These are phyloP conservation scores for Sinonovacula constricta DNA, from an alignment of 1,140 invertebrate species.

Conservation along the genomic window DNA sequence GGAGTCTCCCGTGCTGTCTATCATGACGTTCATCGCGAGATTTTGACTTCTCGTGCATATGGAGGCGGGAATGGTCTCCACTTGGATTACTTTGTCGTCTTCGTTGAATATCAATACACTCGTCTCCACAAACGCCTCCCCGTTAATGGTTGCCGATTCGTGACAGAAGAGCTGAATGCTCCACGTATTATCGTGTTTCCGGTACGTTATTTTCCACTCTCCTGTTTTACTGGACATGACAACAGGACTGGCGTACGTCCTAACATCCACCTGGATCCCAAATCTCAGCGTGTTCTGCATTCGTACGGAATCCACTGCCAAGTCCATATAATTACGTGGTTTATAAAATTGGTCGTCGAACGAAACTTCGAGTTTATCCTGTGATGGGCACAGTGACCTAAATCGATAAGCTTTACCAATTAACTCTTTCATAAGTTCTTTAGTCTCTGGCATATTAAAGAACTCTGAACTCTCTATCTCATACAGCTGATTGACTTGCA, in stretches of 20 bases:
- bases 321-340: slow-evolving; percentile 75
- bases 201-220: slow-evolving; percentile 78
- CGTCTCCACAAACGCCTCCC: slow-evolving; percentile 72
- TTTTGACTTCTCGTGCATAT: slow-evolving; percentile 71
- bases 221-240: slow-evolving; percentile 71
- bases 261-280: slow-evolving; percentile 77
- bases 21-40: slow-evolving; percentile 67
- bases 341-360: slow-evolving; percentile 71
- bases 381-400: slow-evolving; percentile 74
- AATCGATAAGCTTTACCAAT: slow-evolving; percentile 76
- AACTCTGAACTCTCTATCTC: slow-evolving; percentile 68
- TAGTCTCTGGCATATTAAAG: slow-evolving; percentile 58
- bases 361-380: slow-evolving; percentile 63
- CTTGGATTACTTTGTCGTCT: slow-evolving; percentile 74
- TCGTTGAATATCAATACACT: slow-evolving; percentile 74
- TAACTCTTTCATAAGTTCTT: slow-evolving; percentile 64
- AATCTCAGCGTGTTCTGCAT: slow-evolving; percentile 78
- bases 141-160: slow-evolving; percentile 74
- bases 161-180: slow-evolving; percentile 75
- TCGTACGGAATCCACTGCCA: slow-evolving; percentile 75
- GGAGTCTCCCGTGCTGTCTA: slow-evolving; percentile 64
- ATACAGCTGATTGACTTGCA: slow-evolving; percentile 75
- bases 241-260: slow-evolving; percentile 74
- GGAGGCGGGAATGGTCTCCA: slow-evolving; percentile 68
- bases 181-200: slow-evolving; percentile 74